Evolutionary conservation across 2,888 invertebrate genomes (phyloP).

Genomic region (Bellardia pandia): DNA sequence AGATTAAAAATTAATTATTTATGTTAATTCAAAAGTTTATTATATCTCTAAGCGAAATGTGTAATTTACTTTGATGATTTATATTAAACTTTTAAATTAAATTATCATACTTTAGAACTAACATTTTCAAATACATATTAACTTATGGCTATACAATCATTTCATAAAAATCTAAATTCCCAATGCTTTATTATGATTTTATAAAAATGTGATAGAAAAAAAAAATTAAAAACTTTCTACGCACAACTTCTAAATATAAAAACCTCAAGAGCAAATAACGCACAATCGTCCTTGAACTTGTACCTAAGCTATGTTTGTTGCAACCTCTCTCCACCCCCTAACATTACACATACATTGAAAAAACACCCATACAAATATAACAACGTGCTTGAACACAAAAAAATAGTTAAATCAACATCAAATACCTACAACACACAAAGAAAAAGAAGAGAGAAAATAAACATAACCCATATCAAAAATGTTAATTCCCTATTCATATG

Average conservation of each 20-base stretch:
- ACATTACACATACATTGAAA: neutral
- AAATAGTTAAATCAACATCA: neutral
- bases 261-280: neutral
- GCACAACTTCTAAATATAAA: constrained; percentile 11
- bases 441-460: constrained; percentile 11
- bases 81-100: too few species aligned
- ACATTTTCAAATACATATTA: too few species aligned
- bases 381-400: neutral
- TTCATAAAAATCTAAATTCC: too few species aligned
- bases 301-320: constrained; percentile 19
- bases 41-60: too few species aligned
- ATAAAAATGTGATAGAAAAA: too few species aligned
- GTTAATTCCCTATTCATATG: constrained; percentile 56
- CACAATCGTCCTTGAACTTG: constrained; percentile 67
- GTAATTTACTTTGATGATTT: too few species aligned
- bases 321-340: too few species aligned
- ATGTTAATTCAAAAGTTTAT: too few species aligned
- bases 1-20: too few species aligned
- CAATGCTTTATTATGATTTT: too few species aligned
- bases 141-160: too few species aligned
- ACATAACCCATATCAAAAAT: constrained; percentile 53
- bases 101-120: too few species aligned
- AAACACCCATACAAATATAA: neutral
- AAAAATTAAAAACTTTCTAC: neutral
- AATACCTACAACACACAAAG: neutral